Evolutionary conservation across 2,888 invertebrate species (phyloP).

Genomic region (Aradus depressus): DNA sequence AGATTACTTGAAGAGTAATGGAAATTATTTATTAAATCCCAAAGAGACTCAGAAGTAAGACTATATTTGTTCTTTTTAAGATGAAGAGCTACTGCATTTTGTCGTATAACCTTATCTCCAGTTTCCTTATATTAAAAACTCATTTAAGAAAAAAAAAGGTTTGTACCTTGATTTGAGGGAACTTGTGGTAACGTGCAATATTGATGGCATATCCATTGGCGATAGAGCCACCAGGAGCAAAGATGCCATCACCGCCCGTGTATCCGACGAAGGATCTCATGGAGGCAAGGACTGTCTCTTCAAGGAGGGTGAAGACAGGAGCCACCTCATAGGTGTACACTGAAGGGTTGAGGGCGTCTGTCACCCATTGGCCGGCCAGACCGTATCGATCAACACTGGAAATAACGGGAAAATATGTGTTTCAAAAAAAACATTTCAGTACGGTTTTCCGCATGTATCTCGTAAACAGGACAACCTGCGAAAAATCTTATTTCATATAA

Average conservation of each 20-base stretch:
- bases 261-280: slow-evolving; percentile 72
- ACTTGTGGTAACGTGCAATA: slow-evolving; percentile 59
- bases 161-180: slow-evolving; percentile 65
- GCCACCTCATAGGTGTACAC: slow-evolving; percentile 76
- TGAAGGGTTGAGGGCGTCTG: slow-evolving; percentile 74
- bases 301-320: slow-evolving; percentile 79
- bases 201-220: slow-evolving; percentile 87
- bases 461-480: no score
- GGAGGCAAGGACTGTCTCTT: slow-evolving; percentile 64
- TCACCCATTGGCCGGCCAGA: slow-evolving; percentile 71
- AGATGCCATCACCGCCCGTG: slow-evolving; percentile 69
- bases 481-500: no score
- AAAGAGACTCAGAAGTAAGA: no score
- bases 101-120: no score
- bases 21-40: no score
- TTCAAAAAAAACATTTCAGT: neutral
- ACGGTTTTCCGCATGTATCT: no score
- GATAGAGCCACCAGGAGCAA: slow-evolving; percentile 82
- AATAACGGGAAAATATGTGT: no score
- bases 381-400: slow-evolving; percentile 65
- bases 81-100: no score
- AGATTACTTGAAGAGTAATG: no score
- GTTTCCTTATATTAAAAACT: no score
- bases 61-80: no score
- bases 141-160: no score